Evolutionary conservation across 2,797 vertebrate species (phyloP), one percentile per base, ranked within the genome.

Genomic region (Myotis vivesi): DNA sequence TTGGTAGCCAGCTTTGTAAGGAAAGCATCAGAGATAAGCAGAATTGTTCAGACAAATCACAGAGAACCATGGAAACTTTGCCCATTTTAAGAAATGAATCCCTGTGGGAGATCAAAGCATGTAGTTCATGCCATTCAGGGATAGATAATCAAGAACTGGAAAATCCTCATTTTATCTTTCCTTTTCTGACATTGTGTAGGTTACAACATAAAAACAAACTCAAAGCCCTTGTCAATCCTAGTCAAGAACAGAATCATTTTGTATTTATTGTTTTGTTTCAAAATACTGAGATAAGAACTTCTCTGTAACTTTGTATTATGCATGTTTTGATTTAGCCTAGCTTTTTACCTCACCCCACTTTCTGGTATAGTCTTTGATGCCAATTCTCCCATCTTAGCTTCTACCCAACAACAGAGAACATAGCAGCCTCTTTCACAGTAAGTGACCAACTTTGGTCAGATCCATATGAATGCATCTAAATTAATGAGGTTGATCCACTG

Each of bases 1-100:
- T 94, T 96, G 89, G 88, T 15, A 80, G 57, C 10, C 38, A 79
- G 22, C n/a, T 97, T 94, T 96, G n/a, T 19, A 92, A 71, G 28
- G 73, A 79, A 93, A 81, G 89, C 38, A 66, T 95, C 89, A 93
- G 87, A 94, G 62, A 76, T 9, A 51, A 8, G 0, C 12, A 88
- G 23, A 94, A 87, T 6, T 64, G 49, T 64, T 87, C 41, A 19
- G 28, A 75, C 17, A 94, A 87, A 92, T 80, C 59, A 90, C 23
- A 72, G 41, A 59, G 22, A 80, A 71, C 3, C 62, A 64, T 36
- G 38, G 51, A 81, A 3, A 25, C 38, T 79, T 86, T 73, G 46
- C 46, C 16, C 6, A 0, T 64, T 94, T 95, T 22, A 75, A 85
- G 76, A 87, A 92, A 94, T 82, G 20, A 76, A 72, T 83, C 53